These are phyloP conservation scores for Ischnus inquisitorius DNA, from an alignment of 2,888 invertebrate genomes.

Conservation along the genomic window DNA sequence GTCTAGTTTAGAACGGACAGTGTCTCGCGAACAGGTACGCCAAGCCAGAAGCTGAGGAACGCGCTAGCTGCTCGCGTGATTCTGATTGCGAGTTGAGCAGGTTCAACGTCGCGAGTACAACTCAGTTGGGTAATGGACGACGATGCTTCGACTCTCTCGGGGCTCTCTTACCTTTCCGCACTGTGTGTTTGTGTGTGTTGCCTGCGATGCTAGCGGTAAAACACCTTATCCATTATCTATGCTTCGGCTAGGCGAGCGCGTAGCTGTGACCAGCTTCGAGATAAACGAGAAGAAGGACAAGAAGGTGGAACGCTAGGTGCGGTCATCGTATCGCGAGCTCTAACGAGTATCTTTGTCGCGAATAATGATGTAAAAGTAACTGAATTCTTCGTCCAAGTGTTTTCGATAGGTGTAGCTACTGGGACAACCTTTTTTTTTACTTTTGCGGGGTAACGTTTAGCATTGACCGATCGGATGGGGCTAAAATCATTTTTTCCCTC, in stretches of 20 bases:
- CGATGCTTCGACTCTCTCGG: constrained; percentile 20
- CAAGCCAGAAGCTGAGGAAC: constrained; percentile 24
- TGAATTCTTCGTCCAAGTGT: neutral
- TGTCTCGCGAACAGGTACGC: constrained; percentile 41
- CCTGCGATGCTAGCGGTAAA: constrained; percentile 48
- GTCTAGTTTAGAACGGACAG: constrained; percentile 53
- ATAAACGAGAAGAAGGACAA: neutral
- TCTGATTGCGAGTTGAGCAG: constrained; percentile 78
- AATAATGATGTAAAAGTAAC: constrained; percentile 20
- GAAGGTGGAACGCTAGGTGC: constrained; percentile 39
- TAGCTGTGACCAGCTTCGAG: constrained; percentile 16
- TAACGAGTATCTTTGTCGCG: constrained; percentile 37
- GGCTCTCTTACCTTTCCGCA: constrained; percentile 24
- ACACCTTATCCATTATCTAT: constrained; percentile 51
- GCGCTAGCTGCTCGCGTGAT: constrained; percentile 73
- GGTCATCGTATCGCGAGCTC: constrained; percentile 40
- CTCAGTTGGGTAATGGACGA: constrained; percentile 73
- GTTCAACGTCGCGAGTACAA: constrained; percentile 71
- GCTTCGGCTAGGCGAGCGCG: neutral
- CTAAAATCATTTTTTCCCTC: too few relatives aligned
- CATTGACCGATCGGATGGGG: too few relatives aligned
- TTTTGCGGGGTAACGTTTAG: too few relatives aligned
- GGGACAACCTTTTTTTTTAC: too few relatives aligned
- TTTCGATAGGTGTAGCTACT: too few relatives aligned
- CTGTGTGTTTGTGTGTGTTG: neutral